phyloP scores from a whole-genome alignment of 1,140 invertebrate genomes.

The Cydia strobilella region DNA sequence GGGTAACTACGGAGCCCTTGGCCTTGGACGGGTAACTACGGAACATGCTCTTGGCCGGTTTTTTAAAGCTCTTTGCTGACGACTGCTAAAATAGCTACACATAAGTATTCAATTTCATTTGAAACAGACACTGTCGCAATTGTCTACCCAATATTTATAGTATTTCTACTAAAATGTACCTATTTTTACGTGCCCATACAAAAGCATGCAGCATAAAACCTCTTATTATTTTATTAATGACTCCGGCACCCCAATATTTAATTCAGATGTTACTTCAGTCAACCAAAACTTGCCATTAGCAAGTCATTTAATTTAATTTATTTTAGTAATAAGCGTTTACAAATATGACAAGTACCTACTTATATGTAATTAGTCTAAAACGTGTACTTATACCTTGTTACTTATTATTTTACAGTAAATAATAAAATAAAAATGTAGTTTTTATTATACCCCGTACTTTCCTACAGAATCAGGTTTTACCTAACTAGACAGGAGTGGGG shows the following conservation, averaged over 20 bases:
- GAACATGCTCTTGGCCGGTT: too few species aligned
- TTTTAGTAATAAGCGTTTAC: conserved; percentile 16
- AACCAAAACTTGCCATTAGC: conserved; percentile 20
- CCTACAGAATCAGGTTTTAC: neutral
- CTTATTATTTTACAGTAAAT: conserved; percentile 12
- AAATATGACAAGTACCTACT: conserved; percentile 4
- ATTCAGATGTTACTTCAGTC: conserved; percentile 1
- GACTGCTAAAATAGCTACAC: too few species aligned
- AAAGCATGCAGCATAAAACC: too few species aligned
- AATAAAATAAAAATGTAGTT: neutral
- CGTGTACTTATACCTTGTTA: conserved; percentile 13
- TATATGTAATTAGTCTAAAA: conserved; percentile 5
- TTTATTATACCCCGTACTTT: neutral
- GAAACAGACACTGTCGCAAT: too few species aligned
- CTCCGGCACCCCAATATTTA: neutral
- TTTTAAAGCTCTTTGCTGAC: too few species aligned
- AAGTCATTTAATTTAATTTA: conserved; percentile 29
- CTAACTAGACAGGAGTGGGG: too few species aligned
- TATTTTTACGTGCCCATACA: too few species aligned
- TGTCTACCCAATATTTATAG: neutral
- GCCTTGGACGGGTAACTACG: too few species aligned
- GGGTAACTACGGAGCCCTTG: too few species aligned
- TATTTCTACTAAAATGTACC: neutral
- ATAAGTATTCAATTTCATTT: too few species aligned
- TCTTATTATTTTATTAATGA: too few species aligned